phyloP scores from a whole-genome alignment of 2,888 invertebrate species.

The Hyposoter dolosus region DNA sequence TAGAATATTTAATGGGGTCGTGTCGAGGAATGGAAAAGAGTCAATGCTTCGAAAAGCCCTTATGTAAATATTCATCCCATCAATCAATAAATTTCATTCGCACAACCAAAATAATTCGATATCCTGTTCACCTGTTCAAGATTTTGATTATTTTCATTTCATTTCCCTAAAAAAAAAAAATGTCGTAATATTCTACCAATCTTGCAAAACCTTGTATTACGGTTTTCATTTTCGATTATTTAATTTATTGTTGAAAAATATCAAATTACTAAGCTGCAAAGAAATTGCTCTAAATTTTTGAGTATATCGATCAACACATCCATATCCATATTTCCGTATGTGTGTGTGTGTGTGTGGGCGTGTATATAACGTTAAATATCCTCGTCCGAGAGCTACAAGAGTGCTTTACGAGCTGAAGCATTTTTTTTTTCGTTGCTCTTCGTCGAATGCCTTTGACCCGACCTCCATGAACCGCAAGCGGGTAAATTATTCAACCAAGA shows the following conservation, averaged over 20 bases:
- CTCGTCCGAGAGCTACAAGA: conserved; percentile 24
- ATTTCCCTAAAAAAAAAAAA: no score
- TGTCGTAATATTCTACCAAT: neutral
- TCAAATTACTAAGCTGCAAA: neutral
- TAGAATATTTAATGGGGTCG: conserved; percentile 39
- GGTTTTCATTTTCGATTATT: neutral
- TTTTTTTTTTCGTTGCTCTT: conserved; percentile 22
- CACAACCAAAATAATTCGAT: neutral
- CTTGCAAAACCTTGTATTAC: neutral
- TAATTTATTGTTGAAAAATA: no score
- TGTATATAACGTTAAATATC: neutral
- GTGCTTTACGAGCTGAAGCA: conserved; percentile 38
- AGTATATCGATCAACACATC: neutral
- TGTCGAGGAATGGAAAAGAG: conserved; percentile 27
- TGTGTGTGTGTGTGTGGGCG: neutral
- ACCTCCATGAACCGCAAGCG: conserved; percentile 64
- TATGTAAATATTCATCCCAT: neutral
- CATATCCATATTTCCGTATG: neutral
- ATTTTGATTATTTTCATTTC: neutral
- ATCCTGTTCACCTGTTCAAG: neutral
- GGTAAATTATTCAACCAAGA: conserved; percentile 73
- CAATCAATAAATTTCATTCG: neutral
- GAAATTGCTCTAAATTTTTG: neutral
- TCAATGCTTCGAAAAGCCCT: conserved; percentile 18
- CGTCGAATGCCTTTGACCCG: conserved; percentile 53